Evolutionary conservation across 2,113 vertebrate species (phyloP).

Genomic region (Istiophorus platypterus): DNA sequence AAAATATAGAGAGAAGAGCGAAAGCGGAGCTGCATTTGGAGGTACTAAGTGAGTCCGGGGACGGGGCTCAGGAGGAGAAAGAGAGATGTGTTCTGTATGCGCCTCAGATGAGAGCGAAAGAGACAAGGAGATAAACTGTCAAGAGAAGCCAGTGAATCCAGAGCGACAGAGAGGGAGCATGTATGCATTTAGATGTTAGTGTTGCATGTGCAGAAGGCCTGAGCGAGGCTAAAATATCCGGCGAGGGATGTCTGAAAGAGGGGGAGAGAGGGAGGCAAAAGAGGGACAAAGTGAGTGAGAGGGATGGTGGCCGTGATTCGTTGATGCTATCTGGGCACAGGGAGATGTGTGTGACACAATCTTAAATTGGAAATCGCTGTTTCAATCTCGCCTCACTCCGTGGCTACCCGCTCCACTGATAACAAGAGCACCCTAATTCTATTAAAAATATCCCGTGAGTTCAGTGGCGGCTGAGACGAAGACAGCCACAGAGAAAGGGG

Average conservation of each 20-base stretch:
- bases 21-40: slow-evolving; percentile 45
- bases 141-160: slow-evolving; percentile 55
- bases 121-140: slow-evolving; percentile 78
- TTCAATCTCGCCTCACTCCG: slow-evolving; percentile 86
- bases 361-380: slow-evolving; percentile 89
- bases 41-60: slow-evolving; percentile 54
- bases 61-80: slow-evolving; percentile 47
- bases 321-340: slow-evolving; percentile 83
- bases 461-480: slow-evolving; percentile 62
- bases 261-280: slow-evolving; percentile 36
- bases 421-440: slow-evolving; percentile 85
- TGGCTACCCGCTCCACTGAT: slow-evolving; percentile 80
- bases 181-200: slow-evolving; percentile 71
- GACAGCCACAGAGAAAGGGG: slow-evolving; percentile 13
- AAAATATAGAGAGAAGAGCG: slow-evolving; percentile 12
- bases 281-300: slow-evolving; percentile 61
- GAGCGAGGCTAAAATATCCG: slow-evolving; percentile 56
- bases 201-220: slow-evolving; percentile 47
- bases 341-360: slow-evolving; percentile 86
- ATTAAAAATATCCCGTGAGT: slow-evolving; percentile 85
- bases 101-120: slow-evolving; percentile 65
- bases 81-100: slow-evolving; percentile 60
- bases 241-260: slow-evolving; percentile 39
- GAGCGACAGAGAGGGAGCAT: slow-evolving; percentile 68
- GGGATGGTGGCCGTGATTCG: slow-evolving; percentile 80